A percentile compares a stretch with the other conserved stretches of the same genome.
phyloP scores from a whole-genome alignment of 2,888 invertebrate species.

The Andrena dorsata region DNA sequence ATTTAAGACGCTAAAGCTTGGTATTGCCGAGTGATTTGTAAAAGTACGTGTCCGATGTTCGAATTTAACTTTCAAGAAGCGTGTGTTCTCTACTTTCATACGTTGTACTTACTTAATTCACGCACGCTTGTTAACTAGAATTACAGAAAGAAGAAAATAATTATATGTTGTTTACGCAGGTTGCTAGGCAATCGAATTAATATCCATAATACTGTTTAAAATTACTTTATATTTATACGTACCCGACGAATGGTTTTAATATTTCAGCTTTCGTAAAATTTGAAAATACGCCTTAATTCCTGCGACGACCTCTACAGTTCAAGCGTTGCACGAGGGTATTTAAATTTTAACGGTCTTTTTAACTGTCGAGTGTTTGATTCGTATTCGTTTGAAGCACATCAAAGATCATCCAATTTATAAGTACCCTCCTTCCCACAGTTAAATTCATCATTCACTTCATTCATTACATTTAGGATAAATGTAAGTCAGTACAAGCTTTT shows the following conservation, averaged over 20 bases:
- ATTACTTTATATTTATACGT: not conserved
- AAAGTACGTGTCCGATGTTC: not conserved
- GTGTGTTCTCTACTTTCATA: not conserved
- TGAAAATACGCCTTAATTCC: constrained; percentile 29
- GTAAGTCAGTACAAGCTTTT: not conserved
- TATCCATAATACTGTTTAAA: not conserved
- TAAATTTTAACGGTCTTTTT: constrained; percentile 66
- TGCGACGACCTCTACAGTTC: constrained; percentile 37
- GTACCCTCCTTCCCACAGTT: not conserved
- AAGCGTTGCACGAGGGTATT: constrained; percentile 16
- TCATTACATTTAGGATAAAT: not conserved
- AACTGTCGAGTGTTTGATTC: constrained; percentile 30
- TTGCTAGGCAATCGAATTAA: not conserved
- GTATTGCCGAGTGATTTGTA: too few relatives aligned
- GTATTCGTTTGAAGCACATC: not conserved
- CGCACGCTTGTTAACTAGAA: not conserved
- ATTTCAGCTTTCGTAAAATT: not conserved
- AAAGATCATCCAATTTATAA: constrained; percentile 3
- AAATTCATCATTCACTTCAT: not conserved
- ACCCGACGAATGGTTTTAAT: not conserved
- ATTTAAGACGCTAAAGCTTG: not conserved
- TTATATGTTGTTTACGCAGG: not conserved
- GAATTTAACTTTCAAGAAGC: constrained; percentile 1
- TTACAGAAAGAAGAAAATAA: not conserved
- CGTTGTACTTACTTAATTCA: not conserved